Percentiles rank a stretch among this genome's conserved stretches.
phyloP scores from a whole-genome alignment of 2,888 invertebrate species.

The Yponomeuta sedellus region DNA sequence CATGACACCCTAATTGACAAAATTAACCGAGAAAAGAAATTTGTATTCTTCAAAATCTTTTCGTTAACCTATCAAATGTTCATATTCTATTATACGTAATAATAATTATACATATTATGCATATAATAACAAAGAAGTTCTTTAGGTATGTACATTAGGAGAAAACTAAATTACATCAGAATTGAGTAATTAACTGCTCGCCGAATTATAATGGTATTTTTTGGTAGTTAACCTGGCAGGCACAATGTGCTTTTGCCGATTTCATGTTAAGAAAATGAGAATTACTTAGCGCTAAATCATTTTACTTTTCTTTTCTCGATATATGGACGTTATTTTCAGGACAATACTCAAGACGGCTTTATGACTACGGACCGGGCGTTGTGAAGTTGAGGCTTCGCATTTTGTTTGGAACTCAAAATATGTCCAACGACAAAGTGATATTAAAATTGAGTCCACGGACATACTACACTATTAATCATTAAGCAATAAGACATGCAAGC shows the following conservation, averaged over 20 bases:
- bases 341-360: conserved; percentile 67
- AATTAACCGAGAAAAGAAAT: conserved; percentile 60
- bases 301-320: conserved; percentile 38
- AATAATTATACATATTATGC: conserved; percentile 29
- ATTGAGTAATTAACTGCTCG: conserved; percentile 8
- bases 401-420: background rate
- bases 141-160: conserved; percentile 37
- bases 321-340: conserved; percentile 73
- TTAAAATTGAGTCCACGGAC: background rate
- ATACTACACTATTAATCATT: background rate
- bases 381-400: background rate
- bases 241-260: conserved; percentile 34
- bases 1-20: conserved; percentile 67
- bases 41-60: conserved; percentile 56
- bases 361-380: conserved; percentile 41
- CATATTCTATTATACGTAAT: conserved; percentile 30
- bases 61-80: conserved; percentile 48
- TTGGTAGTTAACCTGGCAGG: conserved; percentile 32
- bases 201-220: conserved; percentile 14
- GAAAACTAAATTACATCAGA: conserved; percentile 28
- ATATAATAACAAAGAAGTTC: conserved; percentile 52
- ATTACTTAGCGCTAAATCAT: conserved; percentile 70
- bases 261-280: conserved; percentile 49
- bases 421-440: background rate
- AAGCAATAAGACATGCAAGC: background rate